Percentiles rank a stretch among this genome's conserved stretches.
These are phyloP conservation scores for Nomada goodeniana DNA, from an alignment of 2,888 invertebrate genomes.

Conservation along the genomic window DNA sequence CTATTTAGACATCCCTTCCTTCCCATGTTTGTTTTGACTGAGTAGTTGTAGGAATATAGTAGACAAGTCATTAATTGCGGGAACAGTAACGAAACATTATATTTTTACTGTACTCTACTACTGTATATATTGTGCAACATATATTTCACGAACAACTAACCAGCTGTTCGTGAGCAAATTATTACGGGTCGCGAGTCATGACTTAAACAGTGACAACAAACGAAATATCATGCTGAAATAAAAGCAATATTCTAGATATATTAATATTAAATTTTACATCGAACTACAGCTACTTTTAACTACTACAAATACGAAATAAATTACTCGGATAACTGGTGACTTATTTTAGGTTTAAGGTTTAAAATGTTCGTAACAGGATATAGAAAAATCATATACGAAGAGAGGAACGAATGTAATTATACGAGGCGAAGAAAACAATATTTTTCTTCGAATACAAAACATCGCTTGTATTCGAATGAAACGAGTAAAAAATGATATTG, in stretches of 20 bases:
- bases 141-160: conserved; percentile 11
- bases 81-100: conserved; percentile 75
- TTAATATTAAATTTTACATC: background rate
- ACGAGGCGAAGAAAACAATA: background rate
- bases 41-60: conserved; percentile 64
- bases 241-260: conserved; percentile 10
- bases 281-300: conserved; percentile 1
- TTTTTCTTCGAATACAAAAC: background rate
- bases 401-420: background rate
- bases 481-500: background rate
- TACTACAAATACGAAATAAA: conserved; percentile 2
- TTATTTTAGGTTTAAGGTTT: background rate
- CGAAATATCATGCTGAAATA: conserved; percentile 42
- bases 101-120: background rate
- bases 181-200: background rate
- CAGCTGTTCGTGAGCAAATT: conserved; percentile 10
- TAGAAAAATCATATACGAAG: background rate
- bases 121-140: background rate
- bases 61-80: conserved; percentile 57
- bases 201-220: conserved; percentile 2
- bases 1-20: conserved; percentile 85
- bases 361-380: background rate
- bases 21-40: conserved; percentile 80
- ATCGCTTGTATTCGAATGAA: background rate
- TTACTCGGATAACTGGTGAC: background rate